Evolutionary conservation across 2,113 vertebrate species (phyloP).

Genomic region (Dasyprocta punctata): DNA sequence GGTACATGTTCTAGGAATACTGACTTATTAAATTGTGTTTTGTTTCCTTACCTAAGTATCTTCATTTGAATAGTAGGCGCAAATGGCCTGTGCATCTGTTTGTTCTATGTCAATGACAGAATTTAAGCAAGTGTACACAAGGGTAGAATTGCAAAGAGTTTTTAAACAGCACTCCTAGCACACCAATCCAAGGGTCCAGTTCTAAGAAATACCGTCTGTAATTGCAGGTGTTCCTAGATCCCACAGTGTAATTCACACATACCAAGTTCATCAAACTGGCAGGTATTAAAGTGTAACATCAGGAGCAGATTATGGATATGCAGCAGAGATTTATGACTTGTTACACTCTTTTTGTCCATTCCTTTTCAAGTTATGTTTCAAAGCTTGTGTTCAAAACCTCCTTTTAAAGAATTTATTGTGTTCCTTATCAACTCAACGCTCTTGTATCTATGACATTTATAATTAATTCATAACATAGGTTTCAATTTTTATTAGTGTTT

Average conservation of each 20-base stretch:
- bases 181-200: not conserved
- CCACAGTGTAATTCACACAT: not conserved
- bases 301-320: not conserved
- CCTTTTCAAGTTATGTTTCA: not conserved
- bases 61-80: not conserved
- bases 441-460: not conserved
- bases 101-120: not conserved
- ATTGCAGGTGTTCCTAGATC: not conserved
- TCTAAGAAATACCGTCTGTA: not conserved
- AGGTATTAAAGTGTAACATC: not conserved
- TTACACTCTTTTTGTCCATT: not conserved
- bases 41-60: not conserved
- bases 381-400: not conserved
- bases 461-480: constrained; percentile 1
- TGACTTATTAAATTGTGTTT: not conserved
- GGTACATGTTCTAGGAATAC: not conserved
- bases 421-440: not conserved
- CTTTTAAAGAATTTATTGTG: not conserved
- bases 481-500: not conserved
- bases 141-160: not conserved
- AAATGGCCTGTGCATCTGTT: not conserved
- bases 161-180: not conserved
- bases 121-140: not conserved
- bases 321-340: not conserved
- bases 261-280: not conserved